Percentiles rank a stretch among this genome's conserved stretches.
Conservation (phyloP, 37 sponge, comb jelly and placozoan genomes). For the Ephydatia muelleri region DNA sequence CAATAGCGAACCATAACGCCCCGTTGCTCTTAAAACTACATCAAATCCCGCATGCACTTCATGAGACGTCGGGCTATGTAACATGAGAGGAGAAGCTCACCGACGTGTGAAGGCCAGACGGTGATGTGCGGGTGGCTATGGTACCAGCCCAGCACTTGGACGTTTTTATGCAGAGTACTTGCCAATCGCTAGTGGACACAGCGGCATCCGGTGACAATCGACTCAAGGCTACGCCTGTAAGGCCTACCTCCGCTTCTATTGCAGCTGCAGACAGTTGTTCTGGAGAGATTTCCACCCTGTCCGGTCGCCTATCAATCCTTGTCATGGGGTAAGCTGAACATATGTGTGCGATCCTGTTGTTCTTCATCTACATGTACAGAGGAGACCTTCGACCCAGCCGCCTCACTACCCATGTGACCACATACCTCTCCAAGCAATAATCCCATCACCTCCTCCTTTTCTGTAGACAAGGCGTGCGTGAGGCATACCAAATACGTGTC, state of each 20-base stretch:
- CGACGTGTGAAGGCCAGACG: slow-evolving; percentile 95
- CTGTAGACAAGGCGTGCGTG: slow-evolving; percentile 90
- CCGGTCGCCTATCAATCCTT: slow-evolving; percentile 84
- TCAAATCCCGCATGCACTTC: no score
- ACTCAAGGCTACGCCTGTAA: no score
- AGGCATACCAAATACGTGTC: slow-evolving; percentile 87
- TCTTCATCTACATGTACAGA: slow-evolving; percentile 20
- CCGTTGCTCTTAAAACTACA: no score
- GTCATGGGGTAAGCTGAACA: slow-evolving; percentile 83
- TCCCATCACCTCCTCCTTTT: slow-evolving; percentile 97
- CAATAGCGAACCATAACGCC: not conserved
- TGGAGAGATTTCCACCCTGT: slow-evolving; percentile 91
- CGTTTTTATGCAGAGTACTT: slow-evolving; percentile 23
- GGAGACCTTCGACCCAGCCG: not conserved
- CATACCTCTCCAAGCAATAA: slow-evolving; percentile 91
- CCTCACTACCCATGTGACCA: not conserved
- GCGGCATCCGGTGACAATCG: not conserved
- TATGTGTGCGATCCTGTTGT: slow-evolving; percentile 49
- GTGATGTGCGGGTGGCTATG: slow-evolving; percentile 98
- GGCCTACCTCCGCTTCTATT: slow-evolving; percentile 80
- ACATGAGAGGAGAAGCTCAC: slow-evolving; percentile 29
- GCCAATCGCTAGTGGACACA: slow-evolving; percentile 18
- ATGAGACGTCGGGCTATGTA: not conserved
- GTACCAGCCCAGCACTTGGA: slow-evolving; percentile 94
- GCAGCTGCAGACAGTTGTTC: slow-evolving; percentile 88